Conservation (phyloP, 1,140 invertebrate species). For the Aphidius gifuensis region DNA sequence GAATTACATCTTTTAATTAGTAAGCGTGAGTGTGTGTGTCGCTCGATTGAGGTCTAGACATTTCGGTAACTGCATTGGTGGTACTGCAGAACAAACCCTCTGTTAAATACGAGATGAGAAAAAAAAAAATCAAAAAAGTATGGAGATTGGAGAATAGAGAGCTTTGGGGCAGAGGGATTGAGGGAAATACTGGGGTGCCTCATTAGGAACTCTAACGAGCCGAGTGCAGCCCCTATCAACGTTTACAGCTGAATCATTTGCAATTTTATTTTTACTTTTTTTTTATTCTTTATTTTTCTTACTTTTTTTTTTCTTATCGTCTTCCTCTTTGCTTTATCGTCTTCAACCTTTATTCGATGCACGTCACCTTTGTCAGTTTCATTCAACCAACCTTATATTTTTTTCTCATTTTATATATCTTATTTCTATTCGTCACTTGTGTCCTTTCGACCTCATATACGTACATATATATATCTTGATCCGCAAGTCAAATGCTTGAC, state of each 20-base stretch:
- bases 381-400: not conserved
- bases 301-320: conserved; percentile 15
- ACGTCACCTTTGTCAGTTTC: not conserved
- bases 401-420: conserved; percentile 4
- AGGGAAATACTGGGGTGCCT: conserved; percentile 25
- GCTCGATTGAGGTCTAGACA: too few species aligned
- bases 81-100: too few species aligned
- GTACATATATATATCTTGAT: conserved; percentile 7
- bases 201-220: conserved; percentile 52
- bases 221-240: conserved; percentile 37
- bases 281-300: conserved; percentile 18
- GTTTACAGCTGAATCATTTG: conserved; percentile 25
- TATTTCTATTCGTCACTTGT: conserved; percentile 7
- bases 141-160: conserved; percentile 12
- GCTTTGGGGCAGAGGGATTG: not conserved
- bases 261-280: conserved; percentile 18
- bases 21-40: too few species aligned
- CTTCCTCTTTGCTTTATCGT: conserved; percentile 5
- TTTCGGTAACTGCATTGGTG: too few species aligned
- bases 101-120: not conserved
- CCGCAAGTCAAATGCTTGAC: conserved; percentile 22
- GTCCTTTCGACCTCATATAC: conserved; percentile 15
- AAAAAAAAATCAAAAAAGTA: conserved; percentile 4
- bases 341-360: conserved; percentile 2
- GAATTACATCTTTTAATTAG: too few species aligned